Conservation (phyloP, 2,113 vertebrate species). For the Agelaius tricolor region DNA sequence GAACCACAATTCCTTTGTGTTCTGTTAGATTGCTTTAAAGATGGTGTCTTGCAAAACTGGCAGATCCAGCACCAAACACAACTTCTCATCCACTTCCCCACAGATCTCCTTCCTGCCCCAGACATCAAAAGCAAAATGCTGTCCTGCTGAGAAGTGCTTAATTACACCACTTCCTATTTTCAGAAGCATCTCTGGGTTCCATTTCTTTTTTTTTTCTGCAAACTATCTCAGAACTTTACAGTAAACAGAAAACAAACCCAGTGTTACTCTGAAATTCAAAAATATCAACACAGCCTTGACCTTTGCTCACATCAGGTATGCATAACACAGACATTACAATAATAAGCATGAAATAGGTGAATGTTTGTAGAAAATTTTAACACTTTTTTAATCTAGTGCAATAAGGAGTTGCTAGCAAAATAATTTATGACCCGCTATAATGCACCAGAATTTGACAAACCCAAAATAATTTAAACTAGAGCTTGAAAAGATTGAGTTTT, state of each 20-base stretch:
- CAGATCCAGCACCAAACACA: background rate
- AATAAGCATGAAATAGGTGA: background rate
- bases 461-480: background rate
- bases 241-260: background rate
- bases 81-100: accelerated
- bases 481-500: background rate
- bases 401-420: background rate
- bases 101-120: background rate
- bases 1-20: background rate
- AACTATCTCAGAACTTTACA: background rate
- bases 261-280: background rate
- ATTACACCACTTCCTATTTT: background rate
- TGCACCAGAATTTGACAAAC: background rate
- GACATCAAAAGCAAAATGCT: background rate
- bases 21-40: background rate
- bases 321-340: background rate
- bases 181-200: background rate
- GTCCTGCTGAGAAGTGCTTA: background rate
- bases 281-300: background rate
- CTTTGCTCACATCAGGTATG: background rate
- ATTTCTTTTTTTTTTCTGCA: background rate
- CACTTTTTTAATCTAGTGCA: background rate
- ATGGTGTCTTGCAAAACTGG: background rate
- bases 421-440: background rate
- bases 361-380: background rate